Percentiles rank a stretch among this genome's conserved stretches.
These are phyloP conservation scores for Malacoraja senta DNA, from an alignment of 2,797 vertebrate species.

Conservation along the genomic window DNA sequence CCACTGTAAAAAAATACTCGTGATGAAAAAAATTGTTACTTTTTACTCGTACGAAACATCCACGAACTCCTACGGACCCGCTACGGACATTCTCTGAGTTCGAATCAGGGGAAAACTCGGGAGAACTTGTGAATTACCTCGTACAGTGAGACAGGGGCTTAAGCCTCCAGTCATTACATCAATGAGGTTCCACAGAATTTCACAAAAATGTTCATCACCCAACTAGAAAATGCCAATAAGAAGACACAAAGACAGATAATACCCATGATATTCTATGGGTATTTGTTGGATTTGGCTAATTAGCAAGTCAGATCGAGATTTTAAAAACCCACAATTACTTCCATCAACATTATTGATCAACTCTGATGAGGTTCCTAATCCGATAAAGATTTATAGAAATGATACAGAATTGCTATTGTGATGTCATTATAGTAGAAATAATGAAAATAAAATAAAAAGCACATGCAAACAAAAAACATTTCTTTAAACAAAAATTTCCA, in stretches of 20 bases:
- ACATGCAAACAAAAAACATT: neutral
- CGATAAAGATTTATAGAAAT: neutral
- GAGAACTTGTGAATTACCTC: no score
- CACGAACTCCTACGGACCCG: no score
- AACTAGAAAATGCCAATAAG: slow-evolving; percentile 17
- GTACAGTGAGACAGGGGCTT: no score
- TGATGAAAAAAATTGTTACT: no score
- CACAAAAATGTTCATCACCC: neutral
- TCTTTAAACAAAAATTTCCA: neutral
- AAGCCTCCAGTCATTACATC: slow-evolving; percentile 4
- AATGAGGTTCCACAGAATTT: slow-evolving; percentile 5
- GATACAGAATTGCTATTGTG: neutral
- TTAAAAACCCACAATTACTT: neutral
- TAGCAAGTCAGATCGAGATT: neutral
- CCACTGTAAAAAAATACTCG: no score
- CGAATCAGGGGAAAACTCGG: no score
- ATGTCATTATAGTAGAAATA: neutral
- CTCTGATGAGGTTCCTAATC: neutral
- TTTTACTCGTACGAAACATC: no score
- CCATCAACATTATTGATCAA: neutral
- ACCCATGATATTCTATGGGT: neutral
- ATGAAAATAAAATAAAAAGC: neutral
- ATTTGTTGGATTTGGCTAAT: neutral
- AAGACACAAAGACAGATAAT: slow-evolving; percentile 3
- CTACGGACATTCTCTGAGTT: no score